Base-by-base conservation (phyloP, 2,797 vertebrate genomes). In the Hyperoplus immaculatus region DNA sequence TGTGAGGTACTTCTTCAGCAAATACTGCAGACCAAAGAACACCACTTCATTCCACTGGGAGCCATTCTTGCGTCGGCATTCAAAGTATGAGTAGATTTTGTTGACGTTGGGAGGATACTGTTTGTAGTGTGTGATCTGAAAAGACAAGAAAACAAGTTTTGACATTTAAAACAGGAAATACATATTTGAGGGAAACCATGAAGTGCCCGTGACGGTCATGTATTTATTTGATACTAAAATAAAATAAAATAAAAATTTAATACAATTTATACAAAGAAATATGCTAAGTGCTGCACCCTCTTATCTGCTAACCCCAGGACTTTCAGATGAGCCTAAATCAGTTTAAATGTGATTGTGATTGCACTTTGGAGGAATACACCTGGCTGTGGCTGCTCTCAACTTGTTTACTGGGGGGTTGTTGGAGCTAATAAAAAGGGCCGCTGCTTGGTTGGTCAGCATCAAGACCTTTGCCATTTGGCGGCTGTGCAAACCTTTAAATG, bases 11-110 rank as follows among this genome's bases (percentile, higher is more conserved):
- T 95, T 96, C 92, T 95, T 95, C 43, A 96, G 81, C 21, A 96
- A 89, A 72, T 96, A 95, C 86, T 96, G 95, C 36, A 96, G 92
- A 41, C 95, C 95, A 4, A 95, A 96, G 78, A 96, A 96, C 72
- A 96, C 95, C 65, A 95, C 93, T 83, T 96, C 94, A 5, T 39
- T 93, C 67, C 94, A 94, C 75, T 90, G 93, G 55, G 88, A 84
- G n/a, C 89, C 93, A 67, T 93, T 95, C 82, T 91, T 94, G 47
- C 71, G 79, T 36, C 95, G 85, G 80, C 95, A 96, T 67, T 96
- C 95, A 63, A 96, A 96, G 86, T 96, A 96, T 18, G 95, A 95
- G 84, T 96, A 96, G 56, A 96, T 89, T 78, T 94, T 95, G 85
- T 36, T 94, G 87, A 95, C 58, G 16, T 94, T 87, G 41, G 95